Percentiles rank a stretch among this genome's conserved stretches.
Conservation (phyloP, 1,140 invertebrate species). For the Bradysia coprophila region DNA sequence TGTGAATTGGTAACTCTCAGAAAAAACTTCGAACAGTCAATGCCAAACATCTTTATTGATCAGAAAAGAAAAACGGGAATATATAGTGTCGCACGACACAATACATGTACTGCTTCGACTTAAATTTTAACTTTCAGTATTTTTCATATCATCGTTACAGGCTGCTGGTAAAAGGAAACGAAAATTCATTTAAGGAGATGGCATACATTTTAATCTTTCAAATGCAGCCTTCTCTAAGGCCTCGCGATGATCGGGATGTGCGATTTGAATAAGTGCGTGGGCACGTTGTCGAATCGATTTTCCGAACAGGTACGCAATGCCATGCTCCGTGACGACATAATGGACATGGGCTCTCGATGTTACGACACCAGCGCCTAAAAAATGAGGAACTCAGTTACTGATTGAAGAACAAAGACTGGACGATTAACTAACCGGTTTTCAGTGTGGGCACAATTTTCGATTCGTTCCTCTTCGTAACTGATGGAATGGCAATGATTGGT, state of each 20-base stretch:
- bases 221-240: conserved; percentile 73
- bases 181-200: conserved; percentile 38
- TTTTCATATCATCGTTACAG: too few species aligned
- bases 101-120: too few species aligned
- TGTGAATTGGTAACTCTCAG: too few species aligned
- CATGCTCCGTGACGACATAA: conserved; percentile 85
- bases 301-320: conserved; percentile 79
- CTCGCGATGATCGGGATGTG: conserved; percentile 79
- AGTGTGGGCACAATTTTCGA: conserved; percentile 76
- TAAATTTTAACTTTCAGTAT: too few species aligned
- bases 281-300: conserved; percentile 76
- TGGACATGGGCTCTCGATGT: conserved; percentile 82
- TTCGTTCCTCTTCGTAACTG: conserved; percentile 65
- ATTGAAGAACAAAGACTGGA: too few species aligned
- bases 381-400: conserved; percentile 6
- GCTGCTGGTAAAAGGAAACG: too few species aligned
- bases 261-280: conserved; percentile 72
- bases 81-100: too few species aligned
- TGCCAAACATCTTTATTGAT: too few species aligned
- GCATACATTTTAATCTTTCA: conserved; percentile 76
- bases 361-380: conserved; percentile 77
- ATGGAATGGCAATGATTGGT: conserved; percentile 84
- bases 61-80: too few species aligned
- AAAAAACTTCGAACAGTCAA: too few species aligned
- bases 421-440: conserved; percentile 55